phyloP scores from a whole-genome alignment of 2,797 vertebrate species.

The Tauraco hartlaubi region DNA sequence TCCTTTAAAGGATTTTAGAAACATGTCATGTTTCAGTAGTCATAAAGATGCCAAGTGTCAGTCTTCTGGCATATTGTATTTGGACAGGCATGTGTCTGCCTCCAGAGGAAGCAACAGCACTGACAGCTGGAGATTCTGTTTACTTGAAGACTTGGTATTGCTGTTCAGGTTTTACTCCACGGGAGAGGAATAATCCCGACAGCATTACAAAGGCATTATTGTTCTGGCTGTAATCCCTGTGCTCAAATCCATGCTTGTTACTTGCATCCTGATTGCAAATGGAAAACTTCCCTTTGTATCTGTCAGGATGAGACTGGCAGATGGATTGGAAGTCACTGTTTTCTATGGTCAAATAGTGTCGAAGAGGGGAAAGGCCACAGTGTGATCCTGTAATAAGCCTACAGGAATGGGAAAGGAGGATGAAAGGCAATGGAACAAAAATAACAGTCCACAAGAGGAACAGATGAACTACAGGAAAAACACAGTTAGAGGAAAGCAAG shows the following conservation, averaged over 20 bases:
- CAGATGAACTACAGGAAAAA: background rate
- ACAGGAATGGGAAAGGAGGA: background rate
- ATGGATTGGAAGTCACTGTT: background rate
- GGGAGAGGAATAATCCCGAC: constrained; percentile 60
- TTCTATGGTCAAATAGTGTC: background rate
- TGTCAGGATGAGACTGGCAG: background rate
- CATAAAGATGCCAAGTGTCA: constrained; percentile 4
- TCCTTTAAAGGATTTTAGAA: background rate
- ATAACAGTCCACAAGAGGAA: background rate
- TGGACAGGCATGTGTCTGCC: constrained; percentile 39
- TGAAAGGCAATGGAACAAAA: background rate
- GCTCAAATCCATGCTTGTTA: constrained; percentile 40
- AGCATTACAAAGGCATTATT: constrained; percentile 67
- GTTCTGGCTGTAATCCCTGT: constrained; percentile 53
- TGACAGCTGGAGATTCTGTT: constrained; percentile 55
- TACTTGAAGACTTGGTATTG: constrained; percentile 36
- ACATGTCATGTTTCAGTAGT: background rate
- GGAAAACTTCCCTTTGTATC: constrained; percentile 1
- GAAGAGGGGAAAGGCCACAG: background rate
- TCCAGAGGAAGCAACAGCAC: constrained; percentile 34
- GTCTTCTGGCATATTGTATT: constrained; percentile 45
- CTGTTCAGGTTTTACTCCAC: constrained; percentile 52
- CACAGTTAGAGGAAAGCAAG: background rate
- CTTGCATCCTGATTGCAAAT: constrained; percentile 20
- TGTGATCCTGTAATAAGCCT: background rate